Conservation (phyloP, 2,797 vertebrate species). For the Enoplosus armatus region DNA sequence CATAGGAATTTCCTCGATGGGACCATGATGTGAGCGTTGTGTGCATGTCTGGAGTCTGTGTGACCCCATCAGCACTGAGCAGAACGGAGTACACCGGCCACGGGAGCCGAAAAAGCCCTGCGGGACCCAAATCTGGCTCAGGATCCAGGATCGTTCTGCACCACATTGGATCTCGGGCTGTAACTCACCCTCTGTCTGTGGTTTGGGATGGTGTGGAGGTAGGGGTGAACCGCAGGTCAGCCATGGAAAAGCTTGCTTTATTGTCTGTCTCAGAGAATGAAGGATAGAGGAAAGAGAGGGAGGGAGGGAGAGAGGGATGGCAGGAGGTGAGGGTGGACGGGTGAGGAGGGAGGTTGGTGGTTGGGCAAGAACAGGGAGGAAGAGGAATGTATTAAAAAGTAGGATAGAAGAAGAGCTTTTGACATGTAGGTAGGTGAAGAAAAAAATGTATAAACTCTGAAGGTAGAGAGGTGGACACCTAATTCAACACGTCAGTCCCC, state of each 20-base stretch:
- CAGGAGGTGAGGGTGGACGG: constrained; percentile 40
- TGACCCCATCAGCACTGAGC: constrained; percentile 62
- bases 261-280: constrained; percentile 74
- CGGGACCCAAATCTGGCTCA: constrained; percentile 66
- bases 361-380: constrained; percentile 30
- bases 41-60: constrained; percentile 61
- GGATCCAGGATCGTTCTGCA: constrained; percentile 48
- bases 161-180: constrained; percentile 62
- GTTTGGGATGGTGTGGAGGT: constrained; percentile 77
- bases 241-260: constrained; percentile 78
- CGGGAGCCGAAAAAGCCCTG: constrained; percentile 48
- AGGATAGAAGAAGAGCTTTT: constrained; percentile 26
- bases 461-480: constrained; percentile 32
- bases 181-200: constrained; percentile 78
- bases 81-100: constrained; percentile 46
- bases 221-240: constrained; percentile 84
- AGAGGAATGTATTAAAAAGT: constrained; percentile 29
- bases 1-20: constrained; percentile 58
- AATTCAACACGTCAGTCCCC: constrained; percentile 30
- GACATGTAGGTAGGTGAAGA: constrained; percentile 11
- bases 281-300: constrained; percentile 63
- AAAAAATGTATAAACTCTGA: constrained; percentile 18
- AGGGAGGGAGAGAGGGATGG: constrained; percentile 43
- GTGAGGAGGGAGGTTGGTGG: constrained; percentile 24
- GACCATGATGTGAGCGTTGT: constrained; percentile 44